A percentile compares a stretch with the other conserved stretches of the same genome.
These are phyloP conservation scores for Phrynosoma platyrhinos DNA, from an alignment of 2,113 vertebrate genomes.

Conservation along the genomic window DNA sequence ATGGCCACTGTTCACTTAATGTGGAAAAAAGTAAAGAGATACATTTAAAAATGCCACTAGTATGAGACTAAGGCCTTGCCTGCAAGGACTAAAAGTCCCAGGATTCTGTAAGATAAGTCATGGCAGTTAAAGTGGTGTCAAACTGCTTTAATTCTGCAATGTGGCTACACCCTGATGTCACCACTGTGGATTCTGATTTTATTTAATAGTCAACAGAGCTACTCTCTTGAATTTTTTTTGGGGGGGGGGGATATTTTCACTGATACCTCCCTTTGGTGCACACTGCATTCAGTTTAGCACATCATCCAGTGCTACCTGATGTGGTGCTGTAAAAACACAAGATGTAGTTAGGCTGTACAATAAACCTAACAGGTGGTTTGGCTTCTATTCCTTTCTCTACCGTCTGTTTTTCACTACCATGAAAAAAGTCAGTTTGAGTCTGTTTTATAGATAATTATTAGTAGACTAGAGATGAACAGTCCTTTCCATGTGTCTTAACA, in stretches of 20 bases:
- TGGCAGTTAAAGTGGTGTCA: no score
- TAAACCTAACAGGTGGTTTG: not conserved
- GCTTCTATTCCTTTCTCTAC: not conserved
- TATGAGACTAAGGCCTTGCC: no score
- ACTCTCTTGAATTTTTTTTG: no score
- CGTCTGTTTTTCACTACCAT: not conserved
- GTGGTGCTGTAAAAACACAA: not conserved
- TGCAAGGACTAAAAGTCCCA: no score
- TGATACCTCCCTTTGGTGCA: not conserved
- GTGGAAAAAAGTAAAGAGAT: no score
- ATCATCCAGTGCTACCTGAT: not conserved
- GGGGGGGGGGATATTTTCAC: not conserved
- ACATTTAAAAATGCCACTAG: no score
- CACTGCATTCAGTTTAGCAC: not conserved
- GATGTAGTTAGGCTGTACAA: not conserved
- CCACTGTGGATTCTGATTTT: no score
- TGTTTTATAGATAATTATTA: not conserved
- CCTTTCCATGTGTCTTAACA: conserved; percentile 56
- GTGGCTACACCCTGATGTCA: no score
- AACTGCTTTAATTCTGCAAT: no score
- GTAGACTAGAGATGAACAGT: not conserved
- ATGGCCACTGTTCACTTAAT: not conserved
- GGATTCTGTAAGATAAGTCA: no score
- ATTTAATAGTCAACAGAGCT: no score
- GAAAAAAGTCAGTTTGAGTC: not conserved